Percentiles rank a stretch among this genome's conserved stretches.
These are phyloP conservation scores for Gasterosteus aculeatus DNA, from an alignment of 2,113 vertebrate genomes.

Conservation along the genomic window DNA sequence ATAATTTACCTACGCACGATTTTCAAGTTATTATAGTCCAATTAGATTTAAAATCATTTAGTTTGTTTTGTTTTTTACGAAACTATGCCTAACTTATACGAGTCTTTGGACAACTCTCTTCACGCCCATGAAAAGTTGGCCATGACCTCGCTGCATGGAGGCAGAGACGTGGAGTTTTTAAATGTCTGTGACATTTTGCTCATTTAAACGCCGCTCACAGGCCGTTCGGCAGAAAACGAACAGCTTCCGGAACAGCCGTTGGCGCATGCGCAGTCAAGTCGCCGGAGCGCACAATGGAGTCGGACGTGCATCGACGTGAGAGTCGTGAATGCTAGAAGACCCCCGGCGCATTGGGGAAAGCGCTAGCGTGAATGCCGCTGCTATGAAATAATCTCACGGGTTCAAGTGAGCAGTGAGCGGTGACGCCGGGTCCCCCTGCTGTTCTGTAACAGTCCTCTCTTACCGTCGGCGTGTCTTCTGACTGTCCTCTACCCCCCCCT, in stretches of 20 bases:
- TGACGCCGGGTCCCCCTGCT: constrained; percentile 5
- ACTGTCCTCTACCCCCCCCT: not conserved
- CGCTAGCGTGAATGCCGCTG: not conserved
- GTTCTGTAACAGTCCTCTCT: not conserved
- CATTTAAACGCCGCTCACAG: not conserved
- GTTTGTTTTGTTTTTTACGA: not conserved
- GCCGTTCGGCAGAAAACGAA: not conserved
- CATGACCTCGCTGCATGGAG: not conserved
- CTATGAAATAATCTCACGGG: constrained; percentile 5
- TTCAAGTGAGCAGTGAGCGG: not conserved
- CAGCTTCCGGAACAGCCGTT: constrained; percentile 14
- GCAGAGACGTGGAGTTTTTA: not conserved
- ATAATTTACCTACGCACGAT: too few species aligned
- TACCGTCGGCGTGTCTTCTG: not conserved
- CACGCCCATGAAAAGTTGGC: not conserved
- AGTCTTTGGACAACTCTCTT: not conserved
- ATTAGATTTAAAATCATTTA: fast-evolving
- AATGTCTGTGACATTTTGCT: not conserved
- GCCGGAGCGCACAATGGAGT: constrained; percentile 71
- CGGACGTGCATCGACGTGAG: constrained; percentile 9
- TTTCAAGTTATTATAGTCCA: not conserved
- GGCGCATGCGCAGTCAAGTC: constrained; percentile 60
- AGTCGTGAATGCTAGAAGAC: not conserved
- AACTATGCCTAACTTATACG: fast-evolving
- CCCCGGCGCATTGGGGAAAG: not conserved